Base-by-base conservation (phyloP, 2,888 invertebrate genomes). In the Epinotia demarniana region DNA sequence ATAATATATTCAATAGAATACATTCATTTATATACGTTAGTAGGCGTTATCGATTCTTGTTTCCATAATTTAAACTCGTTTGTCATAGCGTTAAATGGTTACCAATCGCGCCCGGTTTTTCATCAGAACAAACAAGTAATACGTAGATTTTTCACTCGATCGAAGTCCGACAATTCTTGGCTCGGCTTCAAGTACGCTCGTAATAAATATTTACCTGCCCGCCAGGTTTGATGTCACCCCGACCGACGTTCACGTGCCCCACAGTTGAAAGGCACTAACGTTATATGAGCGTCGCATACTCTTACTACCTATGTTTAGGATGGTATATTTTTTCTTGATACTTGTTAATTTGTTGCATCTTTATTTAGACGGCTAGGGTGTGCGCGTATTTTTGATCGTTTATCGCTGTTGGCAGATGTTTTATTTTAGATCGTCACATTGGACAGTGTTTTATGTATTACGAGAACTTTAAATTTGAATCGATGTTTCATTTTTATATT, bases 201-300 rank as follows among this genome's bases (percentile, higher is more conserved):
- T 87, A 89, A 90, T 88, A 89, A 90, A 90, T 91, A 89, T 92
- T 92, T 91, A 92, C 92, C 92, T 92, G 91, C 85, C 85, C 85
- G 85, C 84, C 84, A 84, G 84, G 87, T 89, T 90, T 81, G 81
- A 83, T 86, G 86, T 87, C 84, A 87, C 81, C 83, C 85, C 77
- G 79, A 82, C 55, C 58, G n/a, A 27, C 53, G 43, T 46, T 39
- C n/a, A 39, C 16, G n/a, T n/a, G 43, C 11, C 1, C 39, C 60
- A 69, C 58, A 46, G 23, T 46, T n/a, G 46, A 69, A 60, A 69
- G 9, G 69, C 68, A 60, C 58, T 46, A 69, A 69, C 58, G 23
- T 23, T 46, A 46, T 67, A 60, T 5, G n/a, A 60, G 46, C 12
- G 43, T 43, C 19, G 9, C 43, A n/a, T 23, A 16, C 16, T 43